Evolutionary conservation across 2,797 vertebrate species (phyloP).

Genomic region (Otus scops): DNA sequence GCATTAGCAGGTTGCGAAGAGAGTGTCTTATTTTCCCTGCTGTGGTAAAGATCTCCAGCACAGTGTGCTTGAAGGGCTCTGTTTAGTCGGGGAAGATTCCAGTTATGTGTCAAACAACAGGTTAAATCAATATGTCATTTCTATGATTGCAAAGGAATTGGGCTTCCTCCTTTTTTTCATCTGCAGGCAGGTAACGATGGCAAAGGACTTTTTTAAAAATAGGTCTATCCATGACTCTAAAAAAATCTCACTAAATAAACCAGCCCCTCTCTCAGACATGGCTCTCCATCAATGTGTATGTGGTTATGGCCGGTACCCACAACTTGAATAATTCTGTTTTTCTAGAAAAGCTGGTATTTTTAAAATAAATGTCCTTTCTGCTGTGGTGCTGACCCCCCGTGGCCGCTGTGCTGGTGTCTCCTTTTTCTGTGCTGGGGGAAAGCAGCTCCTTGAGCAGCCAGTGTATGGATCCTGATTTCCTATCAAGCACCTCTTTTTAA

Average conservation of each 20-base stretch:
- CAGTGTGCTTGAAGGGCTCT: neutral
- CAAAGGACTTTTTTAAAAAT: neutral
- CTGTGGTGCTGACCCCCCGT: neutral
- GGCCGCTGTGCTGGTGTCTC: neutral
- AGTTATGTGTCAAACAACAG: neutral
- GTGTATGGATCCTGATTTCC: fast-evolving
- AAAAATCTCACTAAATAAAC: neutral
- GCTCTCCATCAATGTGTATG: fast-evolving
- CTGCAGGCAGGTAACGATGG: fast-evolving
- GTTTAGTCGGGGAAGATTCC: neutral
- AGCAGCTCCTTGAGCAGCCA: neutral
- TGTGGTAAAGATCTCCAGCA: neutral
- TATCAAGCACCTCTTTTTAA: fast-evolving
- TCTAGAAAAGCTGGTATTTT: neutral
- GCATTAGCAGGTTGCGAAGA: neutral
- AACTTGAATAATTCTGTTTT: neutral
- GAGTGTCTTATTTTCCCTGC: neutral
- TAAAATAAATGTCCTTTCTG: fast-evolving
- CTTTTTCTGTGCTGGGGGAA: neutral
- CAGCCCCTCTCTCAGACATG: neutral
- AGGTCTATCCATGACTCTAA: neutral
- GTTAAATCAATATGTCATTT: neutral
- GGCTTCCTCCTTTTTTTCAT: neutral
- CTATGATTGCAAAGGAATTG: neutral
- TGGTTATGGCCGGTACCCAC: neutral